Base-by-base conservation (phyloP, 2,113 vertebrate genomes). In the Ploceus nigricollis region DNA sequence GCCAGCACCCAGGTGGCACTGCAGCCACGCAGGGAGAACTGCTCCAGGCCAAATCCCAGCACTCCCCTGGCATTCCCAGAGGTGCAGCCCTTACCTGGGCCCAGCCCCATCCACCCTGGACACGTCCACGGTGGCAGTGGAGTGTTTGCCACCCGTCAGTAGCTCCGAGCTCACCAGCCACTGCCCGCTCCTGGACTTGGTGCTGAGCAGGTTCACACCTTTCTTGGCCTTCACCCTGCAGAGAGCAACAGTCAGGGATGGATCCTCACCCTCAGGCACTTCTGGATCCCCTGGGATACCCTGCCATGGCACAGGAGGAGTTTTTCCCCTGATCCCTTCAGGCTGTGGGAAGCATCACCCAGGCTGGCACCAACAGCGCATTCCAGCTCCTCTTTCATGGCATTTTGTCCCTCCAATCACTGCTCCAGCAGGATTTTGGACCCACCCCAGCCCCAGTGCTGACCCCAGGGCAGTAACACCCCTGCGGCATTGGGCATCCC, bases 211-310 rank as follows among this genome's bases (percentile, higher is more conserved):
- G 96, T 99, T 99, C 93, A 99, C 99, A 0, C 99, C 99, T 66
- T 99, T 99, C 98, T 99, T 99, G 37, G 99, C 99, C 96, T 99
- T 99, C 96, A 99, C 99, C 97, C 99, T 99, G 97, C 7, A 3
- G 87, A 92, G 35, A 97, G 78, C 1, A 0, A 82, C 2, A 11
- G 42, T 68, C 60, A 87, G 68, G 82, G 56, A 8, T 13, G 31
- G 30, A 63, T 8, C 31, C 33, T 57, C 17, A 2, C 8, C 21
- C 37, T 28, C 1, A 0, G 5, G 44, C 10, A 53, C 13, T 15
- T 65, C 53, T 28, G 37, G 7, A 7, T 7, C 16, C 35, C 31
- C 17, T 8, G 2, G 3, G 53, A n/a, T 4, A 13, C 33, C 31
- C 45, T 30, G 14, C 28, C 17, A 0, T 25, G n/a, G 17, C 3